Percentiles rank a stretch among this genome's conserved stretches.
Evolutionary conservation across 2,888 invertebrate genomes (phyloP).

Genomic region (Ditylenchus weischeri): DNA sequence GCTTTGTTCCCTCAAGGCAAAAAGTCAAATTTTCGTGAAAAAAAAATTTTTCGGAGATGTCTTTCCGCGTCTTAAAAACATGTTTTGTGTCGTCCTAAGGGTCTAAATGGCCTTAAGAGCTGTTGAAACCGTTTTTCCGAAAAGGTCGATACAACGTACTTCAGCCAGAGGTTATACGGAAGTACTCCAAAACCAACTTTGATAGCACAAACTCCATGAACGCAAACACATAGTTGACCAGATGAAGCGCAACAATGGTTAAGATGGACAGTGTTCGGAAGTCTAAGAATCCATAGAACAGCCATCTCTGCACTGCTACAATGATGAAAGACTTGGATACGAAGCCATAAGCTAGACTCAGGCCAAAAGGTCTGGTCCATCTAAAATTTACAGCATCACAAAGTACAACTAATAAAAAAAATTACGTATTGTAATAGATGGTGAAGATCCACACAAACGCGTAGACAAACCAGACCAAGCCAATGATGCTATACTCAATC

Average conservation of each 20-base stretch:
- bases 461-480: constrained; percentile 34
- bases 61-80: too few relatives aligned
- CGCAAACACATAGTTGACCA: constrained; percentile 24
- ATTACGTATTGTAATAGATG: constrained; percentile 29
- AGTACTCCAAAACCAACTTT: background rate
- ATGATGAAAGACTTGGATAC: constrained; percentile 40
- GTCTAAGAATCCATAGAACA: constrained; percentile 38
- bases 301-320: constrained; percentile 33
- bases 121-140: too few relatives aligned
- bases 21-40: too few relatives aligned
- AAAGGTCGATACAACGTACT: too few relatives aligned
- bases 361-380: constrained; percentile 33
- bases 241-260: constrained; percentile 25
- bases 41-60: too few relatives aligned
- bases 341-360: constrained; percentile 32
- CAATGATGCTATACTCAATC: constrained; percentile 37
- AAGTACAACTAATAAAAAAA: background rate
- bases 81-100: too few relatives aligned
- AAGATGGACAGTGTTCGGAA: constrained; percentile 30
- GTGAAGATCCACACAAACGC: constrained; percentile 34
- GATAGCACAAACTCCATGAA: constrained; percentile 31
- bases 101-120: too few relatives aligned
- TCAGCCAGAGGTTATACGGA: too few relatives aligned
- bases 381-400: constrained; percentile 26
- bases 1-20: too few relatives aligned